Evolutionary conservation across 2,113 vertebrate genomes (phyloP).

Genomic region (Urocolius indicus): DNA sequence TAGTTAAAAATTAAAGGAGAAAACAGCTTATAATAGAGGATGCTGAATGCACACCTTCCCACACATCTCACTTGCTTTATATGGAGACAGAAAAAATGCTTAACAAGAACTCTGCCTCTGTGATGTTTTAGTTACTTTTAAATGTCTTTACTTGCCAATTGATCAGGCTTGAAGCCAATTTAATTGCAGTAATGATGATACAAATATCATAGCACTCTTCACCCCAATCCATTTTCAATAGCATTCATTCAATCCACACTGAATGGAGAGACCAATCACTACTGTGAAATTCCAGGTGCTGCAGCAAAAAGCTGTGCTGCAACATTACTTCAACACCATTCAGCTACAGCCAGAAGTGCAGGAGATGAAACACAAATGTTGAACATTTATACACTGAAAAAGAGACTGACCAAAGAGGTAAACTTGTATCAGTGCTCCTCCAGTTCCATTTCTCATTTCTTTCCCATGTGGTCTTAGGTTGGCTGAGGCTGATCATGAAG

Average conservation of each 20-base stretch:
- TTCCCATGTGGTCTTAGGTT: neutral
- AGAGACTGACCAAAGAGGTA: neutral
- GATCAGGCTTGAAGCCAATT: neutral
- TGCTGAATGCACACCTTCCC: neutral
- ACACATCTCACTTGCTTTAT: neutral
- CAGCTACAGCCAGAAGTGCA: neutral
- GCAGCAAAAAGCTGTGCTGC: neutral
- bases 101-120: neutral
- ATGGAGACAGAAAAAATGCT: neutral
- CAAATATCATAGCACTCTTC: neutral
- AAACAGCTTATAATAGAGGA: neutral
- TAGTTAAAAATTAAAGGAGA: neutral
- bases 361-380: neutral
- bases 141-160: neutral
- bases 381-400: neutral
- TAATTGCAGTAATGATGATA: neutral
- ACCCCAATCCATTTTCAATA: neutral
- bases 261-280: neutral
- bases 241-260: neutral
- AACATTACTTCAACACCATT: neutral
- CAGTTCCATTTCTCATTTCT: neutral
- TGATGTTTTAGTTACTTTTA: conserved; percentile 50
- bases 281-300: neutral
- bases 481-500: neutral
- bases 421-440: neutral